phyloP scores from a whole-genome alignment of 2,113 vertebrate species.

The Pterocles gutturalis region DNA sequence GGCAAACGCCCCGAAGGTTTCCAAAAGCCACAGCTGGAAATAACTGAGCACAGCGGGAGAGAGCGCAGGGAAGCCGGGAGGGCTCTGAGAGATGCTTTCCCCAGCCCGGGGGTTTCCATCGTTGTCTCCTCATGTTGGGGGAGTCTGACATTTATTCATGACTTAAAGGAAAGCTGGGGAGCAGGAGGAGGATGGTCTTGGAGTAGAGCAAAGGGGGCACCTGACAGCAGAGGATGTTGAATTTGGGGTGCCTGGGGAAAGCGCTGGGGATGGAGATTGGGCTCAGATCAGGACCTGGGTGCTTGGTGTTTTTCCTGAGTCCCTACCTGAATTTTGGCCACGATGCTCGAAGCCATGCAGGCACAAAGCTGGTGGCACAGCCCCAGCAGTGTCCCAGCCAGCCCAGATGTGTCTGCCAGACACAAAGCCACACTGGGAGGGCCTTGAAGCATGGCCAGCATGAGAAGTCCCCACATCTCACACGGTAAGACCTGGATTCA shows the following conservation, averaged over 20 bases:
- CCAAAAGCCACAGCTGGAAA: conserved; percentile 61
- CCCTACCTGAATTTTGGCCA: neutral
- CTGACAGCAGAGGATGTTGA: neutral
- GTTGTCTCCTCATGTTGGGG: accelerated
- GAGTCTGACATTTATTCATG: neutral
- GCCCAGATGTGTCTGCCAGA: neutral
- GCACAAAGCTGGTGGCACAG: neutral
- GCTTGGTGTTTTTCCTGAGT: neutral
- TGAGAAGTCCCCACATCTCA: neutral
- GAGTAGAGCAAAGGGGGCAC: neutral
- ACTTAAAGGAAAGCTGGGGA: neutral
- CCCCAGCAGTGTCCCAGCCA: neutral
- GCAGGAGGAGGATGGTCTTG: neutral
- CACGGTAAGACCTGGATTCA: neutral
- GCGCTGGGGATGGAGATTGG: neutral
- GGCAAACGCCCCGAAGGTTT: neutral
- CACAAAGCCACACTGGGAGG: accelerated
- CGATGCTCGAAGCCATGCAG: neutral
- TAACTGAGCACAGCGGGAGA: neutral
- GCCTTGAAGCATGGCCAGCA: neutral
- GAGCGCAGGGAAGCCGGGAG: neutral
- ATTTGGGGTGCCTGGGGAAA: neutral
- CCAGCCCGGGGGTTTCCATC: neutral
- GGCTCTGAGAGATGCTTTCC: neutral
- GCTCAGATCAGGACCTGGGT: neutral